These are phyloP conservation scores for Tauraco hartlaubi DNA, from an alignment of 2,797 vertebrate genomes.

Conservation along the genomic window DNA sequence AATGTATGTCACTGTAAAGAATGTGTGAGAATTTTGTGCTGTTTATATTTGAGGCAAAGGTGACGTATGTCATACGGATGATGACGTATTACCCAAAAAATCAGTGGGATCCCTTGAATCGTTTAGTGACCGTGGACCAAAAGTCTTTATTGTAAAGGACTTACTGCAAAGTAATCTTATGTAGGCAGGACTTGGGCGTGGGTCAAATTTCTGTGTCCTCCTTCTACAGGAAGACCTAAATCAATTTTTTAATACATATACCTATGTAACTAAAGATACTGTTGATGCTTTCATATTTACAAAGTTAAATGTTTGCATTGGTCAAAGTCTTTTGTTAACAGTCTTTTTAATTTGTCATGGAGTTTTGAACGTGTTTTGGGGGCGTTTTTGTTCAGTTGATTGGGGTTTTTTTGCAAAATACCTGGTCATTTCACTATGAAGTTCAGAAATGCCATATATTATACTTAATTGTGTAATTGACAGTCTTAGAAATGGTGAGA, in stretches of 20 bases:
- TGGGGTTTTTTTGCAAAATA: not conserved
- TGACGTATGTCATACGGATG: rapidly evolving
- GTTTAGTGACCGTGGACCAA: not conserved
- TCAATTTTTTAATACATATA: not conserved
- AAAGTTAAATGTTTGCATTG: not conserved
- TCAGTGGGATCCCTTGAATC: not conserved
- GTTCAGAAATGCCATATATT: not conserved
- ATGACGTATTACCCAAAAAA: not conserved
- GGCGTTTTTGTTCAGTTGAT: not conserved
- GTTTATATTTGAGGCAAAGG: not conserved
- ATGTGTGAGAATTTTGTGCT: not conserved
- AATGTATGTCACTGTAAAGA: not conserved
- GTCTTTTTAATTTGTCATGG: not conserved
- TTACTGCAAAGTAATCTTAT: not conserved
- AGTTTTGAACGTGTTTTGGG: not conserved
- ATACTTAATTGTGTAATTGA: not conserved
- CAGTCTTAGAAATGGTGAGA: not conserved
- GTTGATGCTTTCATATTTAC: not conserved
- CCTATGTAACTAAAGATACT: not conserved
- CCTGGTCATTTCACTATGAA: not conserved
- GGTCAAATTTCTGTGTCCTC: not conserved
- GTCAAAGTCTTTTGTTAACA: not conserved
- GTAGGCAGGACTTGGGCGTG: not conserved
- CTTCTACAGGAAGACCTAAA: not conserved
- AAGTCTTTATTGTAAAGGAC: not conserved